Base-by-base conservation (phyloP, 2,113 vertebrate species). In the Martes martes region DNA sequence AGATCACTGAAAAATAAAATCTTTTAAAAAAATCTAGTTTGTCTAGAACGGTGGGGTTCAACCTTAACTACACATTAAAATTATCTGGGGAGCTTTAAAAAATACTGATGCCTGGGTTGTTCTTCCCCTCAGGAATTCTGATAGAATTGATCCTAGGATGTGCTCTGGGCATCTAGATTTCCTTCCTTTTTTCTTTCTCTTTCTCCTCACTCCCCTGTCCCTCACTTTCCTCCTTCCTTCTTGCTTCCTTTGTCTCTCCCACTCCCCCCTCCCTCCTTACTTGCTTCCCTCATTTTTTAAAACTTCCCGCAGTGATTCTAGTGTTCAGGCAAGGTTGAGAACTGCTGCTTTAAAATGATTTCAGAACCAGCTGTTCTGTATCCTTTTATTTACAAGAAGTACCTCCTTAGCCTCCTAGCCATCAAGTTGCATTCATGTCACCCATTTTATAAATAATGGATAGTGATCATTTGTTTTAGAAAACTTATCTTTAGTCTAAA, bases 311-410 rank as follows among this genome's bases (percentile, higher is more conserved):
- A 57, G 1, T 84, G 69, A 89, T 96, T 95, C 47, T 94, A 19
- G 80, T 89, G 28, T 88, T 36, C 33, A 94, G 47, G 28, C 39
- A 92, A 86, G 81, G 33, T 89, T 89, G 71, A 96, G 63, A 92
- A 89, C 23, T 89, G 15, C 39, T 90, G 7, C 59, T 96, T 89
- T 89, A 80, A 94, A 95, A 92, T 28, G 33, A 47, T 52, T 96
- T 96, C n/a, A 69, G 28, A 92, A 47, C n/a, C 71, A 89, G 16
- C 33, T 84, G 10, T 76, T 93, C 57, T 86, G 0, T 95, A 31
- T 74, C 9, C 31, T 78, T 81, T 94, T 67, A 80, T 95, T 95
- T 93, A 85, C 47, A 36, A 69, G 23, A 47, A 86, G 2, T 76
- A 24, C n/a, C 24, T 33, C 19, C 23, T 18, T 65, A 26, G 26